phyloP scores from a whole-genome alignment of 1,140 invertebrate genomes.

The Drosophila parabipectinata region DNA sequence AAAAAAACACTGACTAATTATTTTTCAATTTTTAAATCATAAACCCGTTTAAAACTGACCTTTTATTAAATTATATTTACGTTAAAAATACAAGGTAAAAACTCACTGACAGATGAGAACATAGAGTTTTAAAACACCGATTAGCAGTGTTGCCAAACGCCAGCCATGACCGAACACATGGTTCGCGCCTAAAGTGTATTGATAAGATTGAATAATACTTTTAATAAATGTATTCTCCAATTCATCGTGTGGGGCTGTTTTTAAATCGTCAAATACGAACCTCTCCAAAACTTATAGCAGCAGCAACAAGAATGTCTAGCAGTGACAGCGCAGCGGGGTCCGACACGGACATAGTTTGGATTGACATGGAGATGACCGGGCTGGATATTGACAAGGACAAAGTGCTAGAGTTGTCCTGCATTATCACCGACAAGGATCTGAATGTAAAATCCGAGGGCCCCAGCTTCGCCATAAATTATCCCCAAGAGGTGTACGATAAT shows the following conservation, averaged over 20 bases:
- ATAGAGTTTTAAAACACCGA: too few relatives aligned
- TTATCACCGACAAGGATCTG: constrained; percentile 93
- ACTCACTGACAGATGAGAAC: too few relatives aligned
- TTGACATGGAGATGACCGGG: constrained; percentile 90
- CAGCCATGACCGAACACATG: constrained; percentile 15
- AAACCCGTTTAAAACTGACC: neutral
- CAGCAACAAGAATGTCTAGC: constrained; percentile 32
- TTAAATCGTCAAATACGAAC: neutral
- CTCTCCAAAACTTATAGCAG: neutral
- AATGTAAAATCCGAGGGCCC: constrained; percentile 92
- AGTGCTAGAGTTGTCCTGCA: constrained; percentile 94
- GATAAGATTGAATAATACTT: too few relatives aligned
- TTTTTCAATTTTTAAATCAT: too few relatives aligned
- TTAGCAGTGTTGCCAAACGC: neutral
- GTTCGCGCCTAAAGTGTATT: neutral
- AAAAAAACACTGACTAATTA: too few relatives aligned
- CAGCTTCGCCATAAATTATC: constrained; percentile 92
- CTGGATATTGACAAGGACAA: constrained; percentile 90
- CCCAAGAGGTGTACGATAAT: constrained; percentile 88
- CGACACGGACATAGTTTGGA: constrained; percentile 84
- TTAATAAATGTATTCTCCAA: neutral
- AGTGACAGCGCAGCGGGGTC: neutral
- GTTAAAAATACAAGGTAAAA: too few relatives aligned
- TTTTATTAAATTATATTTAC: neutral
- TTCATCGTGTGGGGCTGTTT: constrained; percentile 15